Conservation (phyloP, 2,797 vertebrate species). For the Cossypha polioptera region DNA sequence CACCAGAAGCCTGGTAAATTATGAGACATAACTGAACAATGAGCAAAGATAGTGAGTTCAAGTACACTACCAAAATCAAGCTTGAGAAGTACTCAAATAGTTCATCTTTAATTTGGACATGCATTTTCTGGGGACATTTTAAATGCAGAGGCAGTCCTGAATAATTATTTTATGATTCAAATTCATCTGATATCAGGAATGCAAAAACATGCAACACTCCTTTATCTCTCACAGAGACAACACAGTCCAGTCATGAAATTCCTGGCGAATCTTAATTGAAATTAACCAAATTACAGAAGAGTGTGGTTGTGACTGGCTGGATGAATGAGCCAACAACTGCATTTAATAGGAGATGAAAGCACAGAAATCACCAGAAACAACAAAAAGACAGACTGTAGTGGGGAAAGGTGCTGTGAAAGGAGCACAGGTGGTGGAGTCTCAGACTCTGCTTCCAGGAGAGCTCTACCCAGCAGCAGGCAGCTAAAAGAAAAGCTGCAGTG, state of each 20-base stretch:
- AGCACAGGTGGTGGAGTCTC: neutral
- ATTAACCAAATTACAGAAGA: neutral
- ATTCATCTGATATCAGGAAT: neutral
- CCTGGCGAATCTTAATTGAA: neutral
- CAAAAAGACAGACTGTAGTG: fast-evolving
- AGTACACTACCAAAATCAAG: neutral
- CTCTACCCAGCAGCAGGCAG: neutral
- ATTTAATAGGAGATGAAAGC: neutral
- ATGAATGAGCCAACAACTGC: neutral
- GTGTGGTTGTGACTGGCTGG: neutral
- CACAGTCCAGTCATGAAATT: neutral
- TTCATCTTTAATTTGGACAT: neutral
- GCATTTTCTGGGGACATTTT: neutral
- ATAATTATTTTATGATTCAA: neutral
- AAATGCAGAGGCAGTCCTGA: neutral
- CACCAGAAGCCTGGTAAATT: neutral
- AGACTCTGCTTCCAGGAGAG: neutral
- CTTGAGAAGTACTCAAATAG: neutral
- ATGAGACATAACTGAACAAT: neutral
- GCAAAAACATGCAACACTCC: neutral
- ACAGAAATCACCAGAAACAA: neutral
- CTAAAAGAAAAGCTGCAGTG: neutral
- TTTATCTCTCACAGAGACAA: neutral
- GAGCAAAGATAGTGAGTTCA: neutral
- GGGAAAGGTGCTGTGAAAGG: neutral